Evolutionary conservation across 2,113 vertebrate genomes (phyloP).

Genomic region (Cephalophus harveyi): DNA sequence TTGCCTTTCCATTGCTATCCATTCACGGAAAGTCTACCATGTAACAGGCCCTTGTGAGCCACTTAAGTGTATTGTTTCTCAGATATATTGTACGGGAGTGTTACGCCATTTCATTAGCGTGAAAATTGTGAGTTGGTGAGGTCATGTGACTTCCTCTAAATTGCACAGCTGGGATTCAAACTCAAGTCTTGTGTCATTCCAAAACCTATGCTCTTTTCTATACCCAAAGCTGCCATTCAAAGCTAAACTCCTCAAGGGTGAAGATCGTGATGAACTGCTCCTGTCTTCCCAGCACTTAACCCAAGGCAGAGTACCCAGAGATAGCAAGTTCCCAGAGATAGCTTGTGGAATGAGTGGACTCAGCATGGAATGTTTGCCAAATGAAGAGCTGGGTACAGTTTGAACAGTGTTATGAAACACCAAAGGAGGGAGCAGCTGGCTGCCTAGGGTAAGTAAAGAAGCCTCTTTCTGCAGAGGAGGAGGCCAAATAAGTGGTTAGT

Average conservation of each 20-base stretch:
- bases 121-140: not conserved
- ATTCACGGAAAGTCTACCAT: not conserved
- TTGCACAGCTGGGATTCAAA: conserved; percentile 7
- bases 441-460: not conserved
- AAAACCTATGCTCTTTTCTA: not conserved
- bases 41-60: not conserved
- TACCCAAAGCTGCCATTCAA: not conserved
- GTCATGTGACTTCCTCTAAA: not conserved
- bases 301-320: not conserved
- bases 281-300: not conserved
- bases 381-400: not conserved
- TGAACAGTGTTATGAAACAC: not conserved
- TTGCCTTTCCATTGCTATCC: not conserved
- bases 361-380: not conserved
- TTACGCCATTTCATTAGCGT: not conserved
- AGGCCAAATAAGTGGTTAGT: not conserved
- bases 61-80: not conserved
- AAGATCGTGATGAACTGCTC: not conserved
- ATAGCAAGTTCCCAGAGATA: not conserved
- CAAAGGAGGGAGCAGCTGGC: not conserved
- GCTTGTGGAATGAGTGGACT: not conserved
- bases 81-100: not conserved
- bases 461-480: not conserved
- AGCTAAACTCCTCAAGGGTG: not conserved
- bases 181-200: not conserved